A percentile compares a stretch with the other conserved stretches of the same genome.
These are phyloP conservation scores for Lithophane socia DNA, from an alignment of 2,888 invertebrate species.

Conservation along the genomic window DNA sequence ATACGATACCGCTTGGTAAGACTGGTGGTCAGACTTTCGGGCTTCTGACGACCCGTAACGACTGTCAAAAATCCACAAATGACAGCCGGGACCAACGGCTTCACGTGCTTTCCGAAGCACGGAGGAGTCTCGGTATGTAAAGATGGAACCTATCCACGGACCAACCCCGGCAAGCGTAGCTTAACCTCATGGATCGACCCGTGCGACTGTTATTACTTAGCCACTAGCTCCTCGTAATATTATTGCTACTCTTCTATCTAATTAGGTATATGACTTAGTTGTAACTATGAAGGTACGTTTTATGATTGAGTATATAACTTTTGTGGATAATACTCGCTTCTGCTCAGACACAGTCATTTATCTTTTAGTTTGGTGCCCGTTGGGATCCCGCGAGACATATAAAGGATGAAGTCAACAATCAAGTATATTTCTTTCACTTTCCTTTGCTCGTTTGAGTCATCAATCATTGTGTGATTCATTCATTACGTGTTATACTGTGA, in stretches of 20 bases:
- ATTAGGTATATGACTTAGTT: constrained; percentile 38
- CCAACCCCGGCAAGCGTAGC: too few relatives aligned
- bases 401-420: constrained; percentile 62
- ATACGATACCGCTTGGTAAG: too few relatives aligned
- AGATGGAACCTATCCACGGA: too few relatives aligned
- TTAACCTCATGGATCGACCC: too few relatives aligned
- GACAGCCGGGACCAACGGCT: too few relatives aligned
- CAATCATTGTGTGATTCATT: constrained; percentile 62
- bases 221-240: too few relatives aligned
- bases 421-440: constrained; percentile 57
- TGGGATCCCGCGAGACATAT: constrained; percentile 42
- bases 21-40: too few relatives aligned
- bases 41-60: too few relatives aligned
- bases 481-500: constrained; percentile 47
- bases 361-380: constrained; percentile 48
- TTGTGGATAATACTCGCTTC: constrained; percentile 39
- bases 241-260: constrained; percentile 6
- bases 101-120: too few relatives aligned
- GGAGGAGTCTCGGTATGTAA: too few relatives aligned
- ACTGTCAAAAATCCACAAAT: too few relatives aligned
- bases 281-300: constrained; percentile 40
- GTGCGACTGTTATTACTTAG: too few relatives aligned
- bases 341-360: constrained; percentile 54
- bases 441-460: constrained; percentile 54
- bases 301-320: constrained; percentile 63